phyloP scores from a whole-genome alignment of 2,888 invertebrate genomes.

The Beris chalybata region DNA sequence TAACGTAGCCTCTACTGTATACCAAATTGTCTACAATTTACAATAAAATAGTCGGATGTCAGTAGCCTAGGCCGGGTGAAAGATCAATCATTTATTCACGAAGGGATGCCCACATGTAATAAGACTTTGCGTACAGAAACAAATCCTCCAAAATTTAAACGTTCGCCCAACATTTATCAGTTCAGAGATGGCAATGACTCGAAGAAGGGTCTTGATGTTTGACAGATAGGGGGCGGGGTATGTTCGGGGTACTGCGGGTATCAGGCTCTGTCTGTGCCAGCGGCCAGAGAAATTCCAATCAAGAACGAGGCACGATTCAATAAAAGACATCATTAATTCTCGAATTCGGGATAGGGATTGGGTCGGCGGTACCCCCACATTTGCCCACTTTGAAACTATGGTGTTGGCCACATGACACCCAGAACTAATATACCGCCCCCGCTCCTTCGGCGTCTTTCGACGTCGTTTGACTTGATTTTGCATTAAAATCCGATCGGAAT shows the following conservation, averaged over 20 bases:
- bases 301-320: constrained; percentile 39
- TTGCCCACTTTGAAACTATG: constrained; percentile 37
- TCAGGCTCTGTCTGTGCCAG: not conserved
- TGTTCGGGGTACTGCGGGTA: not conserved
- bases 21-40: constrained; percentile 24
- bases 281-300: constrained; percentile 37
- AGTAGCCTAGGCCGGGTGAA: constrained; percentile 19
- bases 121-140: constrained; percentile 34
- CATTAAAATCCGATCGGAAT: constrained; percentile 24
- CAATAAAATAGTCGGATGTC: constrained; percentile 19
- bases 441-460: constrained; percentile 13
- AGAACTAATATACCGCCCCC: constrained; percentile 58
- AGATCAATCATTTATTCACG: constrained; percentile 40
- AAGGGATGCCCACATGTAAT: constrained; percentile 40
- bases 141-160: constrained; percentile 36
- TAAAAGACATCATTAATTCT: constrained; percentile 42
- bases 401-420: constrained; percentile 56
- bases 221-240: constrained; percentile 6
- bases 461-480: not conserved
- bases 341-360: constrained; percentile 16
- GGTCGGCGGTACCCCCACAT: not conserved
- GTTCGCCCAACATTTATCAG: constrained; percentile 30
- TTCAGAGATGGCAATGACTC: constrained; percentile 28
- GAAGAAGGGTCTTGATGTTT: constrained; percentile 25
- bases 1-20: constrained; percentile 4